These are phyloP conservation scores for Orestias chungarensis DNA, from an alignment of 2,797 vertebrate genomes.

Conservation along the genomic window DNA sequence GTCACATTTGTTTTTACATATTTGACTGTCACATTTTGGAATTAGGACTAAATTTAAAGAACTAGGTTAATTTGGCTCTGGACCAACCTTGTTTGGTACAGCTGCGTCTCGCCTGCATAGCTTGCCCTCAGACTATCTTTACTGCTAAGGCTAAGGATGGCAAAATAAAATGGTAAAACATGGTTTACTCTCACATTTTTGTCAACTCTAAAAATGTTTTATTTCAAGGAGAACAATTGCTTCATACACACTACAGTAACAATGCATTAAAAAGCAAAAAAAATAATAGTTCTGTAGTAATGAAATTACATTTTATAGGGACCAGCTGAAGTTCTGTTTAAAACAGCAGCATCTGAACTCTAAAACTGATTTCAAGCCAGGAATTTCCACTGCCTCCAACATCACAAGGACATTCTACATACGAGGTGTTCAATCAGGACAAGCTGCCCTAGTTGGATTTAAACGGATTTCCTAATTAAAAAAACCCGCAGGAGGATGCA, in stretches of 20 bases:
- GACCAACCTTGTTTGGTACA: not conserved
- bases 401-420: conserved; percentile 55
- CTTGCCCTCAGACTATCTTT: not conserved
- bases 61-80: not conserved
- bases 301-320: not conserved
- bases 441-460: conserved; percentile 71
- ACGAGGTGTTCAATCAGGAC: conserved; percentile 53
- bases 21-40: not conserved
- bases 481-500: conserved; percentile 54
- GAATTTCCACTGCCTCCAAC: conserved; percentile 21
- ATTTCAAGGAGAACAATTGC: not conserved
- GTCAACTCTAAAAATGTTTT: not conserved
- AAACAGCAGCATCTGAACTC: conserved; percentile 36
- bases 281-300: not conserved
- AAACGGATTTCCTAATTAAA: conserved; percentile 72
- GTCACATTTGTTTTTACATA: not conserved
- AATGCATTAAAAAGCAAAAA: not conserved
- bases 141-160: not conserved
- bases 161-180: not conserved
- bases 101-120: not conserved
- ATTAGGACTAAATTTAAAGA: not conserved
- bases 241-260: not conserved
- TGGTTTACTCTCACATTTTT: not conserved
- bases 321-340: conserved; percentile 13
- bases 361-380: conserved; percentile 6